phyloP scores from a whole-genome alignment of 2,797 vertebrate genomes.

The Enteromius paludinosus region DNA sequence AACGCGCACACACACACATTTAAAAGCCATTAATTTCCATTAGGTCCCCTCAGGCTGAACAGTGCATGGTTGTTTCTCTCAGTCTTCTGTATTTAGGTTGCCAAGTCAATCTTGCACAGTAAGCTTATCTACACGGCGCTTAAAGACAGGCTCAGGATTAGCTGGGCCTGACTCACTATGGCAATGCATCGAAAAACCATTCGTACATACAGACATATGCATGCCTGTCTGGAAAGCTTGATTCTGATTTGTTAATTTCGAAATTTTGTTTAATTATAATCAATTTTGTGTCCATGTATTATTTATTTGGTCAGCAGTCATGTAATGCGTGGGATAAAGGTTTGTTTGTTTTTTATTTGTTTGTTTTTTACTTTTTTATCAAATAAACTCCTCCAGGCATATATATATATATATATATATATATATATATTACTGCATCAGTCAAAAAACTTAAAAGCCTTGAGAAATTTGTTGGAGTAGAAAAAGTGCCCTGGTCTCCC shows the following conservation, averaged over 20 bases:
- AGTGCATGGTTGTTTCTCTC: constrained; percentile 48
- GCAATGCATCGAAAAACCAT: constrained; percentile 34
- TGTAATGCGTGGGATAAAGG: not conserved
- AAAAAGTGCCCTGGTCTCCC: constrained; percentile 15
- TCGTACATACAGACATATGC: constrained; percentile 10
- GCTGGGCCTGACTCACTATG: constrained; percentile 41
- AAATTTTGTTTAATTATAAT: not conserved
- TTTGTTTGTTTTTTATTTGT: too few relatives aligned
- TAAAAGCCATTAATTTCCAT: constrained; percentile 58
- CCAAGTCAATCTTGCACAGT: constrained; percentile 53
- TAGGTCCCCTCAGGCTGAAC: constrained; percentile 52
- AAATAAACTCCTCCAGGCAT: too few relatives aligned
- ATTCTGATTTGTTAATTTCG: not conserved
- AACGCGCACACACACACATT: constrained; percentile 24
- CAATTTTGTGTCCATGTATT: not conserved
- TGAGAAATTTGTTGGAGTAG: not conserved
- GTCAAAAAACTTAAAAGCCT: too few relatives aligned
- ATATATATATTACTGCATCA: too few relatives aligned
- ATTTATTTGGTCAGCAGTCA: not conserved
- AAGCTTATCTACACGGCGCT: constrained; percentile 59
- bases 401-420: too few relatives aligned
- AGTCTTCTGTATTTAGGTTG: constrained; percentile 51
- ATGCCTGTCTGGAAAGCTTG: not conserved
- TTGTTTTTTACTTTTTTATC: too few relatives aligned
- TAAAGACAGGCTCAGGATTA: constrained; percentile 56